These are phyloP conservation scores for Dolomedes plantarius DNA, from an alignment of 2,888 invertebrate genomes.

Conservation along the genomic window DNA sequence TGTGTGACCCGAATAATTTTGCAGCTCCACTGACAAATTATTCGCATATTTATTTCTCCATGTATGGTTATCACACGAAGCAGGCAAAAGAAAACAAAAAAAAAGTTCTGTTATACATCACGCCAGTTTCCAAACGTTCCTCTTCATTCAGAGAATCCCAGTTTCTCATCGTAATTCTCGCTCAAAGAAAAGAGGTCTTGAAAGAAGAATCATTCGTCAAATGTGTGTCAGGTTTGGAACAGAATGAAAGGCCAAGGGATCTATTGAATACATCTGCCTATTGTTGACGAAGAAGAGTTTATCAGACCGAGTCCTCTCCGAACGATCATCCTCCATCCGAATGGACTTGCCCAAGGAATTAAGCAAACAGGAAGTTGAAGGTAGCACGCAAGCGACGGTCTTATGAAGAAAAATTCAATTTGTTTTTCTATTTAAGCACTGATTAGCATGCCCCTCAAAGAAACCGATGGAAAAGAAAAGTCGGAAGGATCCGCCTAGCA, in stretches of 20 bases:
- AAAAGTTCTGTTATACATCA: background rate
- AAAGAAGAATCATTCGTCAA: background rate
- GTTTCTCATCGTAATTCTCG: background rate
- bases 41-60: no score
- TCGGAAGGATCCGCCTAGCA: background rate
- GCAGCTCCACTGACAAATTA: no score
- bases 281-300: constrained; percentile 7
- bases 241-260: background rate
- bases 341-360: background rate
- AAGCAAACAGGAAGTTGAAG: background rate
- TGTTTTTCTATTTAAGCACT: constrained; percentile 1
- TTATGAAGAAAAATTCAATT: background rate
- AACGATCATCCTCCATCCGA: background rate
- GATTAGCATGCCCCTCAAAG: background rate
- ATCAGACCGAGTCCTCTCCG: constrained; percentile 58
- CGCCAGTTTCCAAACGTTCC: background rate
- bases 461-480: background rate
- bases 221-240: constrained; percentile 16
- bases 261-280: background rate
- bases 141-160: background rate
- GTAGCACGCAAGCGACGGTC: background rate
- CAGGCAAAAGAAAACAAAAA: background rate
- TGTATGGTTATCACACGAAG: background rate
- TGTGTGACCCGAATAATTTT: no score
- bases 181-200: background rate